These are phyloP conservation scores for Hydrocynus forskahlii DNA, from an alignment of 2,797 vertebrate species.

Conservation along the genomic window DNA sequence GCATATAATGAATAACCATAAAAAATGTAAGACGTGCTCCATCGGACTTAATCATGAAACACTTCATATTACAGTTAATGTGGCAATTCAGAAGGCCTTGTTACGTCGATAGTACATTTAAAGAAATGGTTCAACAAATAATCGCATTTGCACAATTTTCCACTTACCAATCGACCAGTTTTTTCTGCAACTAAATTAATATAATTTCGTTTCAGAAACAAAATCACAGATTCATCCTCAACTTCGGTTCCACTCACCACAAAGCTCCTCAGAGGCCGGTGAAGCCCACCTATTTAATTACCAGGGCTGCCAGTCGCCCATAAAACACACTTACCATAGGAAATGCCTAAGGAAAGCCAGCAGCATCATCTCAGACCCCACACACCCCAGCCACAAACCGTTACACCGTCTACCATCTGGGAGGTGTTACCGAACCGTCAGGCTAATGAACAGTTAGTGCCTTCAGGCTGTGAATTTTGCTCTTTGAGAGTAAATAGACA, in stretches of 20 bases:
- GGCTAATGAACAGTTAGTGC: neutral
- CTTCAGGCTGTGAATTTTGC: neutral
- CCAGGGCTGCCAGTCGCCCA: neutral
- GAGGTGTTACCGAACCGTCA: neutral
- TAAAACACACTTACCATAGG: neutral
- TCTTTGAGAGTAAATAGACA: neutral
- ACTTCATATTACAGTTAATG: no score
- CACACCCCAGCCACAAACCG: no score
- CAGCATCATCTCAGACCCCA: neutral
- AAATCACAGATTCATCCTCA: no score
- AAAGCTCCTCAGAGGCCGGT: neutral
- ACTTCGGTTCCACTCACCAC: neutral
- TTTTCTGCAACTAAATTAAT: no score
- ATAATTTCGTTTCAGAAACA: no score
- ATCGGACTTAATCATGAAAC: no score
- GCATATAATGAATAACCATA: neutral
- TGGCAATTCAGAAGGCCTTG: no score
- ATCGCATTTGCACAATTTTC: no score
- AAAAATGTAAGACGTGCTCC: neutral
- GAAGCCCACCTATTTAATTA: neutral
- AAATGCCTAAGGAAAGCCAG: neutral
- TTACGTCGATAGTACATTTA: neutral
- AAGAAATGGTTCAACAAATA: neutral
- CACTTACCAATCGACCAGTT: neutral
- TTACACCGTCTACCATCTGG: no score